Conservation (phyloP, 2,113 vertebrate species). For the Callipepla squamata region DNA sequence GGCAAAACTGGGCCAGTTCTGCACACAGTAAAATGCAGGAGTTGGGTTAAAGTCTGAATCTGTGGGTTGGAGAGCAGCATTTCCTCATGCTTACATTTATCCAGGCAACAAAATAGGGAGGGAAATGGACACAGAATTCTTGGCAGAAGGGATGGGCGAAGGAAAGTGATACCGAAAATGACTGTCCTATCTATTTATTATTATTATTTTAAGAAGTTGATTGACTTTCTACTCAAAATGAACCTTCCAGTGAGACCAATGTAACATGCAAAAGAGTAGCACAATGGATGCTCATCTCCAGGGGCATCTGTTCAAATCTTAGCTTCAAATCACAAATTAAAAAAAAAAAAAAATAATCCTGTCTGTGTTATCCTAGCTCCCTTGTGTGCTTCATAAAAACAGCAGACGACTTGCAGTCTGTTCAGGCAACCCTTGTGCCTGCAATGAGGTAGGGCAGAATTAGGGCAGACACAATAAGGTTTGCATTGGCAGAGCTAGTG, state of each 20-base stretch:
- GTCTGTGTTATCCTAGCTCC: not conserved
- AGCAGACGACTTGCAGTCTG: not conserved
- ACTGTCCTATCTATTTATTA: not conserved
- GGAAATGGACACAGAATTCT: not conserved
- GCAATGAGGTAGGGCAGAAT: not conserved
- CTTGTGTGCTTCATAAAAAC: not conserved
- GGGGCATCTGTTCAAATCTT: not conserved
- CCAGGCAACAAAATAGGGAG: not conserved
- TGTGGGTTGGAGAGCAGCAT: not conserved
- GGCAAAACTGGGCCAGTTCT: not conserved
- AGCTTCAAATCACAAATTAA: not conserved
- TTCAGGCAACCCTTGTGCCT: not conserved
- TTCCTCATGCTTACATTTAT: not conserved
- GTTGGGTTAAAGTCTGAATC: not conserved
- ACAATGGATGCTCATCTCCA: not conserved
- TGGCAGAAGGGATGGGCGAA: not conserved
- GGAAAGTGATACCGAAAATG: not conserved
- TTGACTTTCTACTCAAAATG: not conserved
- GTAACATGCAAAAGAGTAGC: not conserved
- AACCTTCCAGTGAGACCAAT: not conserved
- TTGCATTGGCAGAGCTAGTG: not conserved
- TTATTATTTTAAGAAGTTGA: accelerated
- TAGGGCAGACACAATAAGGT: not conserved
- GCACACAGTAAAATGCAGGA: not conserved
- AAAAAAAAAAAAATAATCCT: not conserved